Conservation (phyloP, 2,113 vertebrate species). For the Himantopus leucocephalus region DNA sequence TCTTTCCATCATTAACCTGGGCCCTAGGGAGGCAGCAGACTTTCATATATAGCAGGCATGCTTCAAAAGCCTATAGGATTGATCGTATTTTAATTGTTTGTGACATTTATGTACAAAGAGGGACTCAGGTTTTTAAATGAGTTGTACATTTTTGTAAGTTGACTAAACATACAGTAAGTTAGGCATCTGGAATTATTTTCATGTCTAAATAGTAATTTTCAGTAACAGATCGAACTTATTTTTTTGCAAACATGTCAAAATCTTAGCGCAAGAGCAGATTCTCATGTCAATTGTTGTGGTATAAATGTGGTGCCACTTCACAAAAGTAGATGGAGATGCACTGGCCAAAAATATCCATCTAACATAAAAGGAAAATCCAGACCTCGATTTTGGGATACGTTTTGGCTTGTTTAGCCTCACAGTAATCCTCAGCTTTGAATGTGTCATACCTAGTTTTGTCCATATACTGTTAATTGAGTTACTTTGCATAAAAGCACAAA, state of each 20-base stretch:
- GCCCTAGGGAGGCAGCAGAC: too few species aligned
- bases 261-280: background rate
- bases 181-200: background rate
- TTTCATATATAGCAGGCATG: too few species aligned
- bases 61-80: background rate
- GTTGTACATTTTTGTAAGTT: background rate
- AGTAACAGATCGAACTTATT: background rate
- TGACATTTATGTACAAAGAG: background rate
- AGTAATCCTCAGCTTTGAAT: background rate
- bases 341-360: background rate
- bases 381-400: background rate
- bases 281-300: background rate
- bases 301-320: background rate
- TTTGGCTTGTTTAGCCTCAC: background rate
- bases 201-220: background rate
- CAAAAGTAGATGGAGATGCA: background rate
- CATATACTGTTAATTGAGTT: background rate
- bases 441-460: background rate
- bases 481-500: background rate
- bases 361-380: background rate
- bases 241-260: background rate
- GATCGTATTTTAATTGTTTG: background rate
- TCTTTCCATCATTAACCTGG: too few species aligned
- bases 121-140: background rate
- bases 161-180: background rate